Base-by-base conservation (phyloP, 2,113 vertebrate genomes). In the Brachyhypopomus occidentalis region DNA sequence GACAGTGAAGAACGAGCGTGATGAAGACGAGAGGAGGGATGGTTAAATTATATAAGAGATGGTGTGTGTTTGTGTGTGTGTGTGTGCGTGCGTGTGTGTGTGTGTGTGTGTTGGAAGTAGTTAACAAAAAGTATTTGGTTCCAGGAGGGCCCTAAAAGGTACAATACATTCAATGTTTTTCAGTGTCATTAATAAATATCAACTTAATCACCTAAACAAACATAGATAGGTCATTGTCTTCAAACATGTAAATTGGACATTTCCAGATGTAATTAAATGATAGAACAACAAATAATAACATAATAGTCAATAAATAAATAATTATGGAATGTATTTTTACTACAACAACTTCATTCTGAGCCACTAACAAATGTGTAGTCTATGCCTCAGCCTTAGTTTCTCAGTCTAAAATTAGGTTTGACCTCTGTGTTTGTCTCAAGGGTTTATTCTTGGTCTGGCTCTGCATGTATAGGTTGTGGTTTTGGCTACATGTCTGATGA, bases 1-100 rank as follows among this genome's bases (percentile, higher is more conserved):
- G 83, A 84, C 62, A 79, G 27, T 16, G 84, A 69, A 20, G 76
- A 84, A 80, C 83, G 72, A 41, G 25, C 27, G 45, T 75, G 22
- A 79, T 75, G 71, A 77, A 79, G 55, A 38, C 14, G 27, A 22
- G 70, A 78, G n/a, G 30, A 80, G 41, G 69, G 58, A 85, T 48
- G 81, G 62, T 63, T 83, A 55, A 59, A 80, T 16, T 20, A n/a
- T 11, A 52, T 62, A 30, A 66, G 30, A 30, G 30, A 30, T 30
- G 30, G 30, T 30, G 14, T 69, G 25, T n/a, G 69, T 52, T 17
- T 52, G 55, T 3, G 16, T 52, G 45, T 62, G 17, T 76, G 36
- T 63, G 19, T 72, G 66, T 48, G 22, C 30, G 52, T 5, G 22
- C 23, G 38, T 75, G 23, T 75, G 34, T 62, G 17, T 55, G 77